These are phyloP conservation scores for Megaceryle maxima DNA, from an alignment of 2,113 vertebrate species.

Conservation along the genomic window DNA sequence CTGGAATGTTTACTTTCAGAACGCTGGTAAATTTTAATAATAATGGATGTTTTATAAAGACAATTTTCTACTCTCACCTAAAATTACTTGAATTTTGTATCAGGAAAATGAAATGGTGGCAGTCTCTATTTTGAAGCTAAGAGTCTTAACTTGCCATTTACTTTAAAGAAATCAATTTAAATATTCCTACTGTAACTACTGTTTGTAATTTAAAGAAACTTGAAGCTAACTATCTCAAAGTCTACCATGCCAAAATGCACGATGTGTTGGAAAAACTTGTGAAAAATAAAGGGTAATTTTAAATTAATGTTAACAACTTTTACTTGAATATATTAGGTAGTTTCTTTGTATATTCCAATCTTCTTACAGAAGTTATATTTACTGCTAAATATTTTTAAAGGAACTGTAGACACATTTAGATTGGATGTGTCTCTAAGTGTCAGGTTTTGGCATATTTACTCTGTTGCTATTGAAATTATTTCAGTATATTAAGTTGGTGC, in stretches of 20 bases:
- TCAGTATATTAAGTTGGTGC: background rate
- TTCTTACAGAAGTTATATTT: background rate
- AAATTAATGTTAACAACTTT: constrained; percentile 31
- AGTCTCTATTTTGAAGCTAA: constrained; percentile 36
- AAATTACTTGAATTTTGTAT: constrained; percentile 82
- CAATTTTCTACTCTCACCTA: constrained; percentile 56
- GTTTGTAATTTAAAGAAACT: constrained; percentile 82
- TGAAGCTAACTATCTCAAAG: constrained; percentile 69
- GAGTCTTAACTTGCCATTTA: constrained; percentile 60
- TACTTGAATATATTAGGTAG: background rate
- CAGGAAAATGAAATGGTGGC: constrained; percentile 68
- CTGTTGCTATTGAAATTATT: background rate
- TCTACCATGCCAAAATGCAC: constrained; percentile 69
- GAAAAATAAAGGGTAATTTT: constrained; percentile 76
- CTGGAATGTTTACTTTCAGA: constrained; percentile 51
- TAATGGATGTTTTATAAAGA: constrained; percentile 41
- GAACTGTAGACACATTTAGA: background rate
- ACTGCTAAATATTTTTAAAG: background rate
- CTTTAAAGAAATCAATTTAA: constrained; percentile 63
- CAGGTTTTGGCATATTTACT: background rate
- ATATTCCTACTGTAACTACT: constrained; percentile 74
- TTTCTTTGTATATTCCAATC: background rate
- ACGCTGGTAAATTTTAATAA: constrained; percentile 23
- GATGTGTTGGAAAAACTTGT: constrained; percentile 66
- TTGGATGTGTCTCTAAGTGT: background rate